Base-by-base conservation (phyloP, 2,797 vertebrate species). In the Podargus strigoides region DNA sequence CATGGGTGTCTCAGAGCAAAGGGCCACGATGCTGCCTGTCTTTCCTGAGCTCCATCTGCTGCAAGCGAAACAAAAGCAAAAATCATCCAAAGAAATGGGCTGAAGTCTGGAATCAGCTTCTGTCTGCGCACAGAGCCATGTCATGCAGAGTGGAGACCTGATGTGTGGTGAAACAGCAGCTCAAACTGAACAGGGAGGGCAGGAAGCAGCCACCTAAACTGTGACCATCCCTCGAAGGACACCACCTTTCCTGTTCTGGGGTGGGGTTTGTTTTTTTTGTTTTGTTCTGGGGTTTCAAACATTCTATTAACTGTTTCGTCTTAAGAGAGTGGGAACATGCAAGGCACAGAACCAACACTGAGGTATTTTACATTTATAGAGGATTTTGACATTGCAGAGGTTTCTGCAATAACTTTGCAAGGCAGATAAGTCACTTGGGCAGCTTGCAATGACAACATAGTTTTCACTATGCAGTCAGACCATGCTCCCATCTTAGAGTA, bases 211-310 rank as follows among this genome's bases (percentile, higher is more conserved):
- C 27, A 39, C 52, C 56, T 22, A 37, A 72, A 7, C 37, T 39
- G 78, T 37, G 49, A 60, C 58, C 49, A 0, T 18, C 30, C 58
- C 20, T 64, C 3, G 21, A 27, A 60, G 41, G 37, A 47, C 53
- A 72, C 41, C 56, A n/a, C 82, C 74, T 89, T 93, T 89, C 92
- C 92, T 90, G 66, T 70, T 75, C 46, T 20, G 26, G 37, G 58
- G 76, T 68, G 67, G 19, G 14, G 52, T 11, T 66, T 24, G 32
- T 28, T 32, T 1, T 3, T 10, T 60, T 50, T 56, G 20, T 36
- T 79, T 74, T 30, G 37, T 1, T 72, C 26, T 26, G 6, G 6
- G 20, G 53, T 73, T 62, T 86, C 77, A 34, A 34, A 24, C 23
- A 4, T 90, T 56, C 7, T 44, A 4, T 73, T 62, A 58, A 50